Evolutionary conservation across 35 echinoderm and acorn worm species (phyloP).

Genomic region (Diadema setosum): DNA sequence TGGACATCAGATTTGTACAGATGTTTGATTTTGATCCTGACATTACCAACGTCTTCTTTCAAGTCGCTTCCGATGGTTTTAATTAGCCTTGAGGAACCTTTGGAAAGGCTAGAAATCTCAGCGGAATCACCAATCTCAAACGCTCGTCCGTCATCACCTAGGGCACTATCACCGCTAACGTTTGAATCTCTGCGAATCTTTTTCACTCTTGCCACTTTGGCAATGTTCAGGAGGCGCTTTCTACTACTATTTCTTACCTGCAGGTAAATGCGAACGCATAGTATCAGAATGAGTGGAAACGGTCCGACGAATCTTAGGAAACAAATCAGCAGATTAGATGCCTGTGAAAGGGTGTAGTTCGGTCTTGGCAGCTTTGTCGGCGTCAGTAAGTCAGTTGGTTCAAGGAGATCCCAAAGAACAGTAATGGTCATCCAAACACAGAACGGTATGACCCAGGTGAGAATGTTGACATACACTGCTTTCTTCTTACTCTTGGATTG

Average conservation of each 20-base stretch:
- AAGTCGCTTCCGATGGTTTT: no score
- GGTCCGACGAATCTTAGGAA: neutral
- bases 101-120: neutral
- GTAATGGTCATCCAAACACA: constrained; percentile 6
- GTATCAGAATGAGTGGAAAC: neutral
- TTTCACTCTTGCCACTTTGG: neutral
- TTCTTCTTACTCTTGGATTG: neutral
- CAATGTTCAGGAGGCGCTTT: neutral
- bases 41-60: no score
- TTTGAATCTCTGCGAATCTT: neutral
- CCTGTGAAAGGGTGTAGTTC: neutral
- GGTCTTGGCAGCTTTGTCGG: neutral
- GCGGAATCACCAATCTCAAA: neutral
- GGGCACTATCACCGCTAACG: neutral
- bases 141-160: neutral
- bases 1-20: neutral
- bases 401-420: neutral
- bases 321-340: neutral
- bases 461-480: neutral
- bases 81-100: neutral
- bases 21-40: no score
- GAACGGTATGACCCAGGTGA: constrained; percentile 1
- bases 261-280: neutral
- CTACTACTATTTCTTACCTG: neutral
- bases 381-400: neutral